Base-by-base conservation (phyloP, 35 echinoderm and acorn worm genomes). In the Apostichopus californicus region DNA sequence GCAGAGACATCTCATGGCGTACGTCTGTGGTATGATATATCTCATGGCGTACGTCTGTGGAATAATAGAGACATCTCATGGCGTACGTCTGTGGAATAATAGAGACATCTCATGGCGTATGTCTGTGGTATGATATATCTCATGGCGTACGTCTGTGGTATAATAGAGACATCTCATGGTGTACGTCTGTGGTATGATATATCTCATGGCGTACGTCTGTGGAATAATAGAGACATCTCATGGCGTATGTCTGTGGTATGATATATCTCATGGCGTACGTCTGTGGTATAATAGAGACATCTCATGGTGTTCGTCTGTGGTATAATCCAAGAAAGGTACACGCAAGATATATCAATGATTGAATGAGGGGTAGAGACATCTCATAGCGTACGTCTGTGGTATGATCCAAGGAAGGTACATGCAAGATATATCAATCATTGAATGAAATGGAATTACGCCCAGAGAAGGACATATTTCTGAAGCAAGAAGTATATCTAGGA, bases 1-100 rank as follows among this genome's bases (percentile, higher is more conserved):
- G 86, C 22, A 75, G 71, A 75, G 17, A 75, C 15, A 75, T 75
- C 71, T 75, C 71, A 22, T 75, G 71, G 71, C 71, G 71, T 75
- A 75, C 71, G 6, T 75, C 71, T 22, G 71, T 75, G 71, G 7
- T 75, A 75, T 75, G 71, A 75, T 3, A 73, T 4, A 73, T 73
- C 71, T 73, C 71, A 22, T 73, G 71, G 71, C 20, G 71, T 73
- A 24, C 71, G n/a, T 73, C 71, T 22, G 71, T 73, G 71, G 6
- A 24, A 73, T 73, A 73, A 22, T 18, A 75, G 7, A 12, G 7
- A 61, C 12, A 61, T 46, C 34, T 46, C 34, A 46, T 46, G 3
- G 34, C 0, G 34, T 46, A 46, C 34, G 34, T 46, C 34, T 46
- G 34, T 46, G 34, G 34, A 3, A 46, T 46, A 73, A 21, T 15